Evolutionary conservation across 1,140 invertebrate species (phyloP).

Genomic region (Coelopa frigida): DNA sequence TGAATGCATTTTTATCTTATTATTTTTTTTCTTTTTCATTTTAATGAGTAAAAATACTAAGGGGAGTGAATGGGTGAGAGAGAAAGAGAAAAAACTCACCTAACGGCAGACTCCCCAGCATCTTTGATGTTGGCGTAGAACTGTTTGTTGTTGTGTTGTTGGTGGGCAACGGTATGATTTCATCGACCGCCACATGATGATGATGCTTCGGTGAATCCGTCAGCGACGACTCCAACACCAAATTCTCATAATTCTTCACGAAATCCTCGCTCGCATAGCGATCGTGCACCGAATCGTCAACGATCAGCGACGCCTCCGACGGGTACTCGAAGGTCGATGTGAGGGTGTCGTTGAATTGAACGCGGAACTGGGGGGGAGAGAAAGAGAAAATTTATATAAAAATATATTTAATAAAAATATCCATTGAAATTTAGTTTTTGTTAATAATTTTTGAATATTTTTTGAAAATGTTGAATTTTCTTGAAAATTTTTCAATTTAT

Average conservation of each 20-base stretch:
- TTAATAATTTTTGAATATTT: too few relatives aligned
- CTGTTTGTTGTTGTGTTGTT: constrained; percentile 15
- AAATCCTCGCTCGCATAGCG: constrained; percentile 16
- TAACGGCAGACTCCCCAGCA: constrained; percentile 43
- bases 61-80: background rate
- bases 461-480: too few relatives aligned
- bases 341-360: constrained; percentile 75
- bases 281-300: constrained; percentile 50
- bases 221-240: constrained; percentile 14
- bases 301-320: constrained; percentile 65
- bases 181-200: constrained; percentile 40
- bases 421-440: too few relatives aligned
- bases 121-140: constrained; percentile 26
- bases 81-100: constrained; percentile 28
- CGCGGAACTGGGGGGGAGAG: constrained; percentile 57
- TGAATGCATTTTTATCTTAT: constrained; percentile 5
- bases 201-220: constrained; percentile 18
- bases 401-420: constrained; percentile 2
- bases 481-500: too few relatives aligned
- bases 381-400: constrained; percentile 4
- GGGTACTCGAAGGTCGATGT: constrained; percentile 81
- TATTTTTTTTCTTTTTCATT: constrained; percentile 4
- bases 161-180: constrained; percentile 39
- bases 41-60: constrained; percentile 2
- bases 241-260: constrained; percentile 10